Percentiles rank a stretch among this genome's conserved stretches.
These are phyloP conservation scores for Anastrepha obliqua DNA, from an alignment of 1,140 invertebrate species.

Conservation along the genomic window DNA sequence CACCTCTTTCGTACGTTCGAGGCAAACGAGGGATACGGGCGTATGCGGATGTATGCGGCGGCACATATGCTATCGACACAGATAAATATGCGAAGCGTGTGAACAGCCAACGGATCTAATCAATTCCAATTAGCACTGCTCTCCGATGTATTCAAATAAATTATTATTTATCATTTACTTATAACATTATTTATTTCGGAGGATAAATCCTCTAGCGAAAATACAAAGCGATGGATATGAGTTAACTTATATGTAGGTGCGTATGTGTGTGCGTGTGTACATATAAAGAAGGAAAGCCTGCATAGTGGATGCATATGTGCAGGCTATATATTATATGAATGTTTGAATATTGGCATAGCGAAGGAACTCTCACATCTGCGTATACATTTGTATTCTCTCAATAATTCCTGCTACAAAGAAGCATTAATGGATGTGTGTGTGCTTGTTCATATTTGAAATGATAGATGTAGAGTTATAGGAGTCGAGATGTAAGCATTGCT, in stretches of 20 bases:
- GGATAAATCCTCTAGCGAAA: neutral
- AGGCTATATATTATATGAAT: too few relatives aligned
- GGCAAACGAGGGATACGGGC: neutral
- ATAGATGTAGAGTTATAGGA: too few relatives aligned
- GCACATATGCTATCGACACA: conserved; percentile 71
- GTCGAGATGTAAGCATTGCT: too few relatives aligned
- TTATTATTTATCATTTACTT: conserved; percentile 73
- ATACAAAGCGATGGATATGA: neutral
- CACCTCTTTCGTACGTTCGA: neutral
- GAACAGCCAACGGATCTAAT: conserved; percentile 62
- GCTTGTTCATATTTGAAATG: too few relatives aligned
- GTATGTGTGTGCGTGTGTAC: too few relatives aligned
- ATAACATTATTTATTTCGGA: conserved; percentile 67
- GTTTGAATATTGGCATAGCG: too few relatives aligned
- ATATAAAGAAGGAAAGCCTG: too few relatives aligned
- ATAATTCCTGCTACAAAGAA: too few relatives aligned
- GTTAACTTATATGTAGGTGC: neutral
- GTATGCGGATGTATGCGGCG: neutral
- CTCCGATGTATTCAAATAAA: conserved; percentile 72
- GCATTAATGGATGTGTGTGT: too few relatives aligned
- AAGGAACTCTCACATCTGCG: too few relatives aligned
- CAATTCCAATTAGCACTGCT: conserved; percentile 73
- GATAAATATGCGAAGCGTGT: conserved; percentile 72
- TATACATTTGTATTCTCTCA: too few relatives aligned
- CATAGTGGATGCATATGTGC: too few relatives aligned